phyloP scores from a whole-genome alignment of 2,888 invertebrate species.

The Gisinianus flammeolus region DNA sequence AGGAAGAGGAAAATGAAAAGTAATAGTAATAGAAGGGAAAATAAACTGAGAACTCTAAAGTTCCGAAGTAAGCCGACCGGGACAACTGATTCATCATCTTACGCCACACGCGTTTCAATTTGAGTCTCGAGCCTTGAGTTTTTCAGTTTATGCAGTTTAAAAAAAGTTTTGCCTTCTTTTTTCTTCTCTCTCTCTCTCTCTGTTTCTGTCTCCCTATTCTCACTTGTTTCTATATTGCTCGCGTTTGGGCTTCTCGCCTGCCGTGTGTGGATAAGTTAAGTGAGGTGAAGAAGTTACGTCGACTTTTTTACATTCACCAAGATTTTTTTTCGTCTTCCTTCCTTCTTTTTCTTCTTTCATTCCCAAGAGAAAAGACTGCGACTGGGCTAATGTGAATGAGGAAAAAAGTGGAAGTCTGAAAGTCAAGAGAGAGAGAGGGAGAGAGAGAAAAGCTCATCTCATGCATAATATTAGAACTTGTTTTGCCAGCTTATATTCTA shows the following conservation, averaged over 20 bases:
- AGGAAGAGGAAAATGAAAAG: neutral
- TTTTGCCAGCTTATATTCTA: conserved; percentile 12
- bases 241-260: neutral
- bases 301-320: neutral
- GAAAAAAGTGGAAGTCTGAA: neutral
- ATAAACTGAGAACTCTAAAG: neutral
- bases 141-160: conserved; percentile 32
- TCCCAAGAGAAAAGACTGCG: conserved; percentile 16
- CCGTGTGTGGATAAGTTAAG: conserved; percentile 21
- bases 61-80: conserved; percentile 21
- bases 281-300: conserved; percentile 32
- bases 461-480: conserved; percentile 45
- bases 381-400: conserved; percentile 8
- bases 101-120: conserved; percentile 31
- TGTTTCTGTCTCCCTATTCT: neutral
- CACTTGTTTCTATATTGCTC: neutral
- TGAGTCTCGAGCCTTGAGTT: neutral
- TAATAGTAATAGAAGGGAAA: neutral
- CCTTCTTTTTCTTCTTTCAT: conserved; percentile 30
- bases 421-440: neutral
- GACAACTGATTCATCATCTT: conserved; percentile 40
- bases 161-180: conserved; percentile 25
- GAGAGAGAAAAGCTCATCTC: conserved; percentile 37
- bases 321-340: conserved; percentile 12
- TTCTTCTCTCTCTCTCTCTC: conserved; percentile 16